These are phyloP conservation scores for Platyrinchus mystaceus DNA, from an alignment of 2,797 vertebrate species.

Conservation along the genomic window DNA sequence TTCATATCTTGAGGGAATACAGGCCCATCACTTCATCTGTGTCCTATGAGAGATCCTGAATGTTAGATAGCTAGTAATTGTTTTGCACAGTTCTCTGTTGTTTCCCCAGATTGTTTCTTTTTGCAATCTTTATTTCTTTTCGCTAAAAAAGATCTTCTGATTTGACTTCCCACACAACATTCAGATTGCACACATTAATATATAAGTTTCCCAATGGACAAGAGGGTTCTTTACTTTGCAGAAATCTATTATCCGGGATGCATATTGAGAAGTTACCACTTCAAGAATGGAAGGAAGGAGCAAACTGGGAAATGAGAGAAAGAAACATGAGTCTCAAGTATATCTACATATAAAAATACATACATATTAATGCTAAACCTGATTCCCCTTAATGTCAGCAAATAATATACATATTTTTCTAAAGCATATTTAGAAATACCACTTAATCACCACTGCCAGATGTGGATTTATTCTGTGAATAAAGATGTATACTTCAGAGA, in stretches of 20 bases:
- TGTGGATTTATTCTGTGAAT: background rate
- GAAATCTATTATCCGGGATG: background rate
- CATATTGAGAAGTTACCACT: background rate
- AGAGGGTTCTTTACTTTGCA: background rate
- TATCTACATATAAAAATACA: background rate
- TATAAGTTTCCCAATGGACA: background rate
- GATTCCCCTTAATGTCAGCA: background rate
- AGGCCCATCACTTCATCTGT: background rate
- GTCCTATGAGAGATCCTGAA: background rate
- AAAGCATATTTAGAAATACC: background rate
- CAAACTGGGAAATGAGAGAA: background rate
- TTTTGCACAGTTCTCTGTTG: background rate
- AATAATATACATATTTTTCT: background rate
- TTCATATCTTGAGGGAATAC: background rate
- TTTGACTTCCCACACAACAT: background rate
- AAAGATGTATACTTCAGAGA: background rate
- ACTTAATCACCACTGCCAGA: background rate
- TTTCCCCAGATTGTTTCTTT: background rate
- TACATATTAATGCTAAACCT: background rate
- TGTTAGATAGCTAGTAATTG: background rate
- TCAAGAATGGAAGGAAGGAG: background rate
- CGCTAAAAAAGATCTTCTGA: background rate
- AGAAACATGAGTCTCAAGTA: background rate
- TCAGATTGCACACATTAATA: background rate
- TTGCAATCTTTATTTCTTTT: background rate